These are phyloP conservation scores for Sympetrum striolatum DNA, from an alignment of 2,888 invertebrate genomes.

Conservation along the genomic window DNA sequence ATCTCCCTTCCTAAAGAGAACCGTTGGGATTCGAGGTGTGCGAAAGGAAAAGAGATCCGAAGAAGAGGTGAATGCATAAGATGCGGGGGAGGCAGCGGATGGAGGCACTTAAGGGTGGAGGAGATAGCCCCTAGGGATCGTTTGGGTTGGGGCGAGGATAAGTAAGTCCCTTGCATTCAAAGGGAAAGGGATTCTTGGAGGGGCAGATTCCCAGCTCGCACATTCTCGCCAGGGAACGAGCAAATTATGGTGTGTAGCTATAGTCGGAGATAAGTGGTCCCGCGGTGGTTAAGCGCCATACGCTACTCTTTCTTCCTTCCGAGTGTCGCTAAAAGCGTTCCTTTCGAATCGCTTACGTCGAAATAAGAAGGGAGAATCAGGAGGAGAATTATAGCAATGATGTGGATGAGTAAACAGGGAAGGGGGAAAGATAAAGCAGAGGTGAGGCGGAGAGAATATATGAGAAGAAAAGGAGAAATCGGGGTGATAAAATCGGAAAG, in stretches of 20 bases:
- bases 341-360: neutral
- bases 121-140: neutral
- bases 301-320: neutral
- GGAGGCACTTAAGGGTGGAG: neutral
- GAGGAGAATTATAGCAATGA: neutral
- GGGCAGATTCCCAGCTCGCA: neutral
- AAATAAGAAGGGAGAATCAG: neutral
- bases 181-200: neutral
- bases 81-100: too few relatives aligned
- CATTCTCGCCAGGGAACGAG: conserved; percentile 11
- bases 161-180: neutral
- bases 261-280: conserved; percentile 29
- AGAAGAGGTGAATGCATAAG: neutral
- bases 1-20: neutral
- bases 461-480: too few relatives aligned
- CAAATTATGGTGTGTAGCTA: conserved; percentile 38
- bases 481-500: too few relatives aligned
- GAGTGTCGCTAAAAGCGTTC: neutral
- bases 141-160: neutral
- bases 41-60: neutral
- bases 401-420: neutral
- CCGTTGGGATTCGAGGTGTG: neutral
- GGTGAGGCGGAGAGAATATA: neutral
- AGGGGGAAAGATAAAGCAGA: neutral
- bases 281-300: neutral